These are phyloP conservation scores for Tromatobia lineatoria DNA, from an alignment of 2,888 invertebrate species.

Conservation along the genomic window DNA sequence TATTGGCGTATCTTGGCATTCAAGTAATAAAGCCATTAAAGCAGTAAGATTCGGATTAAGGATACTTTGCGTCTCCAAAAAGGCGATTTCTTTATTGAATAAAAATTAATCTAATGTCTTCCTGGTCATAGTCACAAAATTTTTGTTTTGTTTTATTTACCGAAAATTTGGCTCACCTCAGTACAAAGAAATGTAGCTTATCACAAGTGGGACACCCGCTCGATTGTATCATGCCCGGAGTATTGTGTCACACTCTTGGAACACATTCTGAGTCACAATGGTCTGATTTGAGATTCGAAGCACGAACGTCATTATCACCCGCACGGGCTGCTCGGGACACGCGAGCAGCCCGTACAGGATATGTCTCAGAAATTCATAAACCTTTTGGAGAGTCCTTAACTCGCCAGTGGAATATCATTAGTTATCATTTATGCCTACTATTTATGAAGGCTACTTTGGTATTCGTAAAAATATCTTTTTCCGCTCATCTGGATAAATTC, in stretches of 20 bases:
- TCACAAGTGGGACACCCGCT: slow-evolving; percentile 29
- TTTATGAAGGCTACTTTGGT: background rate
- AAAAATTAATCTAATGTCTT: too few relatives aligned
- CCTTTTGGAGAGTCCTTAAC: background rate
- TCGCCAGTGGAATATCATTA: slow-evolving; percentile 14
- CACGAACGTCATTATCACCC: slow-evolving; percentile 78
- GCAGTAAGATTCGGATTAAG: too few relatives aligned
- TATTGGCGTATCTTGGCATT: too few relatives aligned
- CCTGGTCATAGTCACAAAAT: too few relatives aligned
- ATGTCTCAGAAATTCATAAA: background rate
- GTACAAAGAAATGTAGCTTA: slow-evolving; percentile 2
- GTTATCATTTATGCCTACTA: background rate
- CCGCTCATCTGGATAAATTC: slow-evolving; percentile 1
- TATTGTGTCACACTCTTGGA: slow-evolving; percentile 22
- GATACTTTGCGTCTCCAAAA: too few relatives aligned
- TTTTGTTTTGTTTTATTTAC: background rate
- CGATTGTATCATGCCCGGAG: slow-evolving; percentile 27
- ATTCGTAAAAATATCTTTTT: background rate
- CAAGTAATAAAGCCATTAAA: too few relatives aligned
- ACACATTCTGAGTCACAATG: slow-evolving; percentile 35
- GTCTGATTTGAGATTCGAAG: slow-evolving; percentile 76
- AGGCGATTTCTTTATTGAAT: too few relatives aligned
- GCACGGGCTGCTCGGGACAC: slow-evolving; percentile 63
- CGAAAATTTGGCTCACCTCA: background rate
- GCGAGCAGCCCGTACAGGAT: slow-evolving; percentile 11